Percentiles rank a stretch among this genome's conserved stretches.
Conservation (phyloP, 2,113 vertebrate species). For the Pontoporia blainvillei region DNA sequence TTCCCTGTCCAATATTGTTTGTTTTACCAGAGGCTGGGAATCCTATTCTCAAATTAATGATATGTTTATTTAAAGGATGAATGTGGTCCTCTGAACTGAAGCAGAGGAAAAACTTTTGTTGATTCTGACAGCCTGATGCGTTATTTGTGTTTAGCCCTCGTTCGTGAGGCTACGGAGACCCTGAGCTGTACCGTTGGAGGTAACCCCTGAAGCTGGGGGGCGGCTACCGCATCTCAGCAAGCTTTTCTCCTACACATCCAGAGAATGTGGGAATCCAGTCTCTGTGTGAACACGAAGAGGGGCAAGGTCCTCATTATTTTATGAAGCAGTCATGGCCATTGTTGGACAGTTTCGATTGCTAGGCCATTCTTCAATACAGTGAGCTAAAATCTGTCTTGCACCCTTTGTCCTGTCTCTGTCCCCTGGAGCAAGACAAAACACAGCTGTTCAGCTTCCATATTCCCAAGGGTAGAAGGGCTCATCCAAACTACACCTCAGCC, state of each 20-base stretch:
- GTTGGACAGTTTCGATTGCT: not conserved
- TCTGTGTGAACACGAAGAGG: not conserved
- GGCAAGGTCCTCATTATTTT: not conserved
- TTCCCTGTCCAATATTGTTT: not conserved
- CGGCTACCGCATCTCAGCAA: not conserved
- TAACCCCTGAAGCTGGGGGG: not conserved
- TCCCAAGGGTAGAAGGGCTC: not conserved
- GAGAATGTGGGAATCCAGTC: not conserved
- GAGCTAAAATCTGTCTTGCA: not conserved
- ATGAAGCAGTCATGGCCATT: not conserved
- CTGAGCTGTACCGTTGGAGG: not conserved
- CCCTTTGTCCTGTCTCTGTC: not conserved
- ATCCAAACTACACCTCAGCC: not conserved
- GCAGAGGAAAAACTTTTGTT: constrained; percentile 23
- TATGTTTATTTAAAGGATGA: constrained; percentile 44
- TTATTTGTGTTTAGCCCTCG: not conserved
- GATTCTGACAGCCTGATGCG: not conserved
- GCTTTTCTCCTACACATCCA: not conserved
- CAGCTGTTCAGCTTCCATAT: not conserved
- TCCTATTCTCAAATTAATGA: constrained; percentile 33
- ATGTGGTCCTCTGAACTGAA: constrained; percentile 31
- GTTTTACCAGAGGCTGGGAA: constrained; percentile 20
- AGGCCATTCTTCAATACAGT: not conserved
- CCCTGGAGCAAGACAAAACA: not conserved
- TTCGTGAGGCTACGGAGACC: not conserved